Conservation (phyloP, 1,140 invertebrate species). For the Asbolus verrucosus region DNA sequence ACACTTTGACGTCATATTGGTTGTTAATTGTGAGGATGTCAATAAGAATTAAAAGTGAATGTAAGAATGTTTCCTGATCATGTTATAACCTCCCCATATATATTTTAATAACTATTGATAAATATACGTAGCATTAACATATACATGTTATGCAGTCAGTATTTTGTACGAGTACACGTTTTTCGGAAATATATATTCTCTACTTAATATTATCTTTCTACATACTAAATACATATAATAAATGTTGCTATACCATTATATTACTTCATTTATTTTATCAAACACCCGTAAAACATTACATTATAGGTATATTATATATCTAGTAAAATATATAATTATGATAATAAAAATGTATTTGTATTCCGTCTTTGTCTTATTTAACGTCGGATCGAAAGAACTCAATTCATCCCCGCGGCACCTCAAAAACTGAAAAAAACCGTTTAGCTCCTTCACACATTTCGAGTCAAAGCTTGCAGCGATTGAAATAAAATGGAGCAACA, state of each 20-base stretch:
- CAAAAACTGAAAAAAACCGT: no score
- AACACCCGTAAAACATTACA: slow-evolving; percentile 64
- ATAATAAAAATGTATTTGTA: slow-evolving; percentile 67
- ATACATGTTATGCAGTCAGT: slow-evolving; percentile 60
- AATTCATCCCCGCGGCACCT: no score
- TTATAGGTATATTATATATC: slow-evolving; percentile 65
- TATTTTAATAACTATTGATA: slow-evolving; percentile 60
- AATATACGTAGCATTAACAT: slow-evolving; percentile 61
- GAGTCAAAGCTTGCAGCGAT: no score
- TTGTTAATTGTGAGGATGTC: slow-evolving; percentile 61
- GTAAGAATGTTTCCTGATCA: slow-evolving; percentile 53
- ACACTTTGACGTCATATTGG: slow-evolving; percentile 42
- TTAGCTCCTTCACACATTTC: no score
- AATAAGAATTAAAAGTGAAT: slow-evolving; percentile 59
- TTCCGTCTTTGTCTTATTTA: slow-evolving; percentile 56
- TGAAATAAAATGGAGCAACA: no score
- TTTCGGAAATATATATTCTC: slow-evolving; percentile 65
- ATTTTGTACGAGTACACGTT: slow-evolving; percentile 66
- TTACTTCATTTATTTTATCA: slow-evolving; percentile 65
- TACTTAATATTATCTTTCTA: slow-evolving; percentile 65
- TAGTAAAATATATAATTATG: slow-evolving; percentile 65
- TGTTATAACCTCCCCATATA: slow-evolving; percentile 58
- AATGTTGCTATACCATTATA: slow-evolving; percentile 66
- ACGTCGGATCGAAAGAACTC: no score
- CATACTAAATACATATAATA: slow-evolving; percentile 65